Conservation (phyloP, 92 coral and sea anemone species). For the Paragorgia papillata region DNA sequence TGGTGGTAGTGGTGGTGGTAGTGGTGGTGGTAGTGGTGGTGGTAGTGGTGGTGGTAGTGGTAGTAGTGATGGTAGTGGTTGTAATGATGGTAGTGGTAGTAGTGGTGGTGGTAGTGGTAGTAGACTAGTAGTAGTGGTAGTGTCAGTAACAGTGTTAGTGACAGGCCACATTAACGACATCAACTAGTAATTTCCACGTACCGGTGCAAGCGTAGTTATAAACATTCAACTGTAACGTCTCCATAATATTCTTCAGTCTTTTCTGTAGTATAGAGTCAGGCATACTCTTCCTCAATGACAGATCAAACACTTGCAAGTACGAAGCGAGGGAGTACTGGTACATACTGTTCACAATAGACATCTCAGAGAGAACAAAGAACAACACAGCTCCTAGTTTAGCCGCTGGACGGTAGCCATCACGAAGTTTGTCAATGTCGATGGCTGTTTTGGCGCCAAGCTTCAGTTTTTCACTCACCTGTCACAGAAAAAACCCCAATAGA, state of each 20-base stretch:
- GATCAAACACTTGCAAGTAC: conserved; percentile 89
- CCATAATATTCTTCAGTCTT: conserved; percentile 96
- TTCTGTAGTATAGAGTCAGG: conserved; percentile 94
- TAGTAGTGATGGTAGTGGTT: no score
- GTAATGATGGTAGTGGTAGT: no score
- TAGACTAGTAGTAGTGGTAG: no score
- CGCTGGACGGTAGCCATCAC: conserved; percentile 99
- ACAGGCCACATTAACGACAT: no score
- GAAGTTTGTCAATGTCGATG: conserved; percentile 96
- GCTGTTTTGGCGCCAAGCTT: conserved; percentile 99
- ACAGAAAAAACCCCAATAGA: neutral
- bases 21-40: no score
- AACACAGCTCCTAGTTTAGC: conserved; percentile 98
- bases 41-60: no score
- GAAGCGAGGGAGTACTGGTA: conserved; percentile 97
- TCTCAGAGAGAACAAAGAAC: conserved; percentile 97
- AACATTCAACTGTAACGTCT: conserved; percentile 85
- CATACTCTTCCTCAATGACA: conserved; percentile 92
- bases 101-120: no score
- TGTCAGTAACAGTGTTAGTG: no score
- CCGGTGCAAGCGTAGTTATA: conserved; percentile 99
- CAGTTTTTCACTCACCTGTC: conserved; percentile 91
- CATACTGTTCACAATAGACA: conserved; percentile 98
- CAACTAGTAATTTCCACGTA: conserved; percentile 50
- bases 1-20: no score